Evolutionary conservation across 53 echinoderm and acorn worm genomes (phyloP).

Genomic region (Holothuria scabra): DNA sequence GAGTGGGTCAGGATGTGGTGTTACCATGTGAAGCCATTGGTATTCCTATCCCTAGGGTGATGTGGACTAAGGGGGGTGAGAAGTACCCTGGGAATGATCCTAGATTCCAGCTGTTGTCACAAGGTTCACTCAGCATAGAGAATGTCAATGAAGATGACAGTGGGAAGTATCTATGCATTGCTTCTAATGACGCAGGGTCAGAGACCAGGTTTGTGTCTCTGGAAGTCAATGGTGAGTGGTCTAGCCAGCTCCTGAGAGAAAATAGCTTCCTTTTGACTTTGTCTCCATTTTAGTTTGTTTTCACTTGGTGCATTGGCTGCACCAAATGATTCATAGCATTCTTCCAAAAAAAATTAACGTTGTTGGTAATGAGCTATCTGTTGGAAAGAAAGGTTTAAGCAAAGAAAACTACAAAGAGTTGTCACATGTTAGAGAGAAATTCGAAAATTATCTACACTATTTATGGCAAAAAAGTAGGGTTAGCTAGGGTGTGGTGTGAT

Average conservation of each 20-base stretch:
- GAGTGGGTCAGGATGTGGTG: constrained; percentile 67
- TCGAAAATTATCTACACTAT: too few species aligned
- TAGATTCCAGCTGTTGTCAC: constrained; percentile 51
- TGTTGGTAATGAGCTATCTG: too few species aligned
- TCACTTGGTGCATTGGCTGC: not conserved
- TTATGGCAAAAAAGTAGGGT: too few species aligned
- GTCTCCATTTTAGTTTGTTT: too few species aligned
- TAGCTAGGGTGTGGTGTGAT: too few species aligned
- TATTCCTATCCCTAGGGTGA: constrained; percentile 72
- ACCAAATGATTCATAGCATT: too few species aligned
- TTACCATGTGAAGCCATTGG: constrained; percentile 90
- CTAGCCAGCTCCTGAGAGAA: not conserved
- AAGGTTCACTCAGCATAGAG: constrained; percentile 76
- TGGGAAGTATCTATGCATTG: constrained; percentile 77
- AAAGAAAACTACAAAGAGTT: too few species aligned
- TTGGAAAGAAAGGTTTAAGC: too few species aligned
- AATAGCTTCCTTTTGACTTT: too few species aligned
- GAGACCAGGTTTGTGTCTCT: constrained; percentile 69
- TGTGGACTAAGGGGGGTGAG: constrained; percentile 85
- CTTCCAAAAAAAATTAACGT: too few species aligned
- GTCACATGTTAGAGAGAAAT: too few species aligned
- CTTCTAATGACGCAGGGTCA: constrained; percentile 83
- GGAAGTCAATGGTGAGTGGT: constrained; percentile 66
- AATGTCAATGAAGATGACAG: constrained; percentile 65
- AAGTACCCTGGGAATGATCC: constrained; percentile 36